Percentiles rank a stretch among this genome's conserved stretches.
Conservation (phyloP, 2,888 invertebrate genomes). For the Biston betularia region DNA sequence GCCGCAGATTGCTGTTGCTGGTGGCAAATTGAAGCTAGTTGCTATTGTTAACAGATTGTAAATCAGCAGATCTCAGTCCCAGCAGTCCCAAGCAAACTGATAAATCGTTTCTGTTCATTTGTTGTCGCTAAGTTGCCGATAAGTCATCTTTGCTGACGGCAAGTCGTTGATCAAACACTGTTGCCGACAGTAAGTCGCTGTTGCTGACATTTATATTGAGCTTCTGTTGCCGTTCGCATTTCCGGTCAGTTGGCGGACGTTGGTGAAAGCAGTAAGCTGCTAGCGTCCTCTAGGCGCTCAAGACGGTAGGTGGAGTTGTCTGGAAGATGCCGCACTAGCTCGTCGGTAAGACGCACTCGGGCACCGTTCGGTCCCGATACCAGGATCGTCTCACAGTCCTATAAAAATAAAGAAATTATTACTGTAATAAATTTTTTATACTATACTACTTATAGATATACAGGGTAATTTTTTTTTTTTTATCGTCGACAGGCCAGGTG, state of each 20-base stretch:
- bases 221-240: not conserved
- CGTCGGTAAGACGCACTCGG: slow-evolving; percentile 93
- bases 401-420: slow-evolving; percentile 58
- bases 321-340: slow-evolving; percentile 93
- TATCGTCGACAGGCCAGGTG: too few species aligned
- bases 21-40: not conserved
- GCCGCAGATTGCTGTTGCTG: not conserved
- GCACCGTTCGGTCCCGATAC: slow-evolving; percentile 94
- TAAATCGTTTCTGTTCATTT: too few species aligned
- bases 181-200: not conserved
- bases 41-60: too few species aligned
- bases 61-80: too few species aligned
- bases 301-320: slow-evolving; percentile 84
- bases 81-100: too few species aligned
- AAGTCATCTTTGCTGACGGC: not conserved
- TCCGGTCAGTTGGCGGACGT: slow-evolving; percentile 33
- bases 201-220: not conserved
- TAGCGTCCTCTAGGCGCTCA: slow-evolving; percentile 64
- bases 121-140: not conserved
- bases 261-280: slow-evolving; percentile 61
- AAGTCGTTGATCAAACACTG: not conserved
- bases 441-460: too few species aligned
- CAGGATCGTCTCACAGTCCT: slow-evolving; percentile 88
- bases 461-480: too few species aligned
- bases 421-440: too few species aligned